Evolutionary conservation across 2,888 invertebrate genomes (phyloP), one percentile per base, ranked within the genome.

Genomic region (Clitarchus hookeri): DNA sequence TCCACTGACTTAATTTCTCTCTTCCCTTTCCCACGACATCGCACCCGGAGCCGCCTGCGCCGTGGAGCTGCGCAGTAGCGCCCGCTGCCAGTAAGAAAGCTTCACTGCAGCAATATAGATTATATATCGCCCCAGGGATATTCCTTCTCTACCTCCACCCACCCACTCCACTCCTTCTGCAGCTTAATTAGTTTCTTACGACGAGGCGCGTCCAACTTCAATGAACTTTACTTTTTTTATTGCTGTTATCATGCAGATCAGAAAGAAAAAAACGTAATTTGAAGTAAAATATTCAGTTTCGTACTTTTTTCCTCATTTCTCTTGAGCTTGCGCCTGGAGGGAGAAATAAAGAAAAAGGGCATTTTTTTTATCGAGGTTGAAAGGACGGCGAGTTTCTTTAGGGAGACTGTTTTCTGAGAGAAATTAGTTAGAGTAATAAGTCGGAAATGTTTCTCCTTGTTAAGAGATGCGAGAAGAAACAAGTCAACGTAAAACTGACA

Each of bases 61-160:
- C 11, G 65, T 65, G n/a, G 65, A 65, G 65, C 65, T 65, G 65
- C 65, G 65, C 65, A n/a, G 65, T 65, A n/a, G 65, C 65, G 23
- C 65, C 8, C 16, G 8, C 13, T 19, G 65, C 23, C 65, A 65
- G 65, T 65, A 65, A 65, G 65, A 65, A 65, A 65, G 65, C 65
- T n/a, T 23, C 65, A n/a, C 65, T n/a, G 65, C 65, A 65, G 65
- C 65, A 65, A 65, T 65, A 65, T 65, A 65, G 65, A 65, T 65
- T 65, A 65, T 65, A 65, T 65, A 65, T 65, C n/a, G 65, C 65
- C 65, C 65, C 65, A n/a, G 65, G 65, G 65, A 65, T 65, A 65
- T 48, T 48, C 48, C 48, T 48, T 13, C 48, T 8, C 48, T 48
- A 16, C 48, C 48, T 48, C 48, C 23, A 65, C n/a, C 4, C 53